A percentile compares a stretch with the other conserved stretches of the same genome.
phyloP scores from a whole-genome alignment of 92 coral and sea anemone genomes.

The Porites rus region DNA sequence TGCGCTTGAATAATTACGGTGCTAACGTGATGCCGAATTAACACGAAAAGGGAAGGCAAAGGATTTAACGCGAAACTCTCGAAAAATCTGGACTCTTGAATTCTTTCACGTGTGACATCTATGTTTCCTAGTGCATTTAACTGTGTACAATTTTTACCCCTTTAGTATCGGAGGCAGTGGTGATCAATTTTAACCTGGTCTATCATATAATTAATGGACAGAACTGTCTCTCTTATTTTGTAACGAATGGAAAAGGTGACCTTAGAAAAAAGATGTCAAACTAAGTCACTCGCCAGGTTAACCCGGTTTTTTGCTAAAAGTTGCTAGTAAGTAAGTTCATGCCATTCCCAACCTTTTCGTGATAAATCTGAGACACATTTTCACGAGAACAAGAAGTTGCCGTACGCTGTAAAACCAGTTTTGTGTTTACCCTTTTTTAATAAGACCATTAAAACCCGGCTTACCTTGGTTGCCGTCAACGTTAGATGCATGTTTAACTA shows the following conservation, averaged over 20 bases:
- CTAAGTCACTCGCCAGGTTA: too few relatives aligned
- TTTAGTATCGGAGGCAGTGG: too few relatives aligned
- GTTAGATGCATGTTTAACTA: conserved; percentile 20
- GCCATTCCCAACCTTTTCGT: neutral
- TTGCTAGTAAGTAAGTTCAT: neutral
- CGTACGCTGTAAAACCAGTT: neutral
- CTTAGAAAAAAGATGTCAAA: too few relatives aligned
- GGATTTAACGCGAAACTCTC: neutral
- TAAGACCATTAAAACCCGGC: neutral
- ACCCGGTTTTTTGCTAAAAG: neutral
- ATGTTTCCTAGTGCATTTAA: neutral
- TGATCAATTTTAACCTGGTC: too few relatives aligned
- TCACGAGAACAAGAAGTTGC: too few relatives aligned
- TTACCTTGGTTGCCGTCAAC: conserved; percentile 13
- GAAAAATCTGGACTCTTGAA: neutral
- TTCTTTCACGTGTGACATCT: neutral
- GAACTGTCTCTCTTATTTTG: too few relatives aligned
- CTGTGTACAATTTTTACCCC: too few relatives aligned
- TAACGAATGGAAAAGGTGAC: too few relatives aligned
- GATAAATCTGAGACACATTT: neutral
- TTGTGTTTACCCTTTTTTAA: too few relatives aligned
- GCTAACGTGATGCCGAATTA: neutral
- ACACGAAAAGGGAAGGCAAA: neutral
- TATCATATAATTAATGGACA: too few relatives aligned
- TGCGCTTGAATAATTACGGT: neutral